Conservation (phyloP, 2,797 vertebrate species). For the Thunnus albacares region DNA sequence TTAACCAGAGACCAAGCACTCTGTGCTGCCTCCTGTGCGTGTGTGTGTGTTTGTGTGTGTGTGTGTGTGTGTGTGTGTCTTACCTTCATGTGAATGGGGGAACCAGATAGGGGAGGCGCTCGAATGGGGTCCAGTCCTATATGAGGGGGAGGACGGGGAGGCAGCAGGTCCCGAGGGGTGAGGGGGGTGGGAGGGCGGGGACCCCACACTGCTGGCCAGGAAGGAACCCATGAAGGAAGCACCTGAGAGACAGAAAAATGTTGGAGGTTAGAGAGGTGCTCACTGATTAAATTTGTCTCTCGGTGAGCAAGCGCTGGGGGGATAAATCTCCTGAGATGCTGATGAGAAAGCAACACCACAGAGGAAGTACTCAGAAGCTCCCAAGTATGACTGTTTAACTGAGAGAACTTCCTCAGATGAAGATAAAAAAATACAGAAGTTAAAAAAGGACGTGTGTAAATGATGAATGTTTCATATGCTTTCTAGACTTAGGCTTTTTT, state of each 20-base stretch:
- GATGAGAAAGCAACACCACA: constrained; percentile 21
- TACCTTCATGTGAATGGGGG: constrained; percentile 97
- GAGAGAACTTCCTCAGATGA: constrained; percentile 10
- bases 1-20: constrained; percentile 71
- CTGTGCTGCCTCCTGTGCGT: constrained; percentile 38
- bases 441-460: constrained; percentile 4
- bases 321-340: constrained; percentile 3
- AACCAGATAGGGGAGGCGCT: constrained; percentile 96
- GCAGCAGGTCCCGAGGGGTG: constrained; percentile 90
- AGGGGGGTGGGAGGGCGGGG: constrained; percentile 86
- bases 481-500: not conserved
- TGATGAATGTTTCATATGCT: not conserved
- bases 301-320: not conserved
- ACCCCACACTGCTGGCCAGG: constrained; percentile 94
- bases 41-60: constrained; percentile 27
- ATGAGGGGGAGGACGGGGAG: constrained; percentile 91
- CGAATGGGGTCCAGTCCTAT: constrained; percentile 91
- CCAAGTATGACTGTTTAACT: not conserved
- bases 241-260: constrained; percentile 79
- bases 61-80: constrained; percentile 50
- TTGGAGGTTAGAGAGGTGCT: constrained; percentile 49
- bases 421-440: not conserved
- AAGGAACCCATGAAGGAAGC: constrained; percentile 97
- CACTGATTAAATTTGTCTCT: constrained; percentile 9
- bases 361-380: constrained; percentile 12